Base-by-base conservation (phyloP, 1,140 invertebrate genomes). In the Elymnias hypermnestra region DNA sequence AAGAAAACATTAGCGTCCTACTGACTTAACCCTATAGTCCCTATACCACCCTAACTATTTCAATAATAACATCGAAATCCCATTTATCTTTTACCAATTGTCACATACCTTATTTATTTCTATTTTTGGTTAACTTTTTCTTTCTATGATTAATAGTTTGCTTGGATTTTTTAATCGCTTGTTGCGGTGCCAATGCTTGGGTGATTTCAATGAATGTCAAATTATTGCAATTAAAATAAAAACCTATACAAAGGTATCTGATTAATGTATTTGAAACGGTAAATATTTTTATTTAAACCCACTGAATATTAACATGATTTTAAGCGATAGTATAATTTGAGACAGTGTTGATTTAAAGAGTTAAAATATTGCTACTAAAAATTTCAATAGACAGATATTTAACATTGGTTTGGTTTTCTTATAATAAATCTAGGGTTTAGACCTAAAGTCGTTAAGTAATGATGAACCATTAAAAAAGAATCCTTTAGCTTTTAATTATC, bases 61-160 rank as follows among this genome's bases (percentile, higher is more conserved):
- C 55, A 65, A 61, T 63, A 63, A 69, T 69, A 67, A 67, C 55
- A 73, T 64, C 38, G 54, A 63, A 81, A 49, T 55, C 54, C 39
- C 69, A 76, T 79, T 73, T 65, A 74, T 81, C 69, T 64, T 66
- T 48, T 54, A 19, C 52, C 63, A 60, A 74, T 71, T 77, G 61
- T 75, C 64, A 70, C 56, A 13, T 55, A 57, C 33, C 28, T 54
- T 54, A 60, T 57, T 53, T 51, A 31, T 56, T 46, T 48, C 42
- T 19, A 40, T 50, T 49, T 36, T 51, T 40, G 28, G 47, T 44
- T 28, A 48, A 3, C 13, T 29, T 12, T 29, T 29, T 29, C 26
- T 55, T 54, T 55, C 57, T 49, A 41, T 74, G 72, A 78, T 78
- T 56, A 57, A 69, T 74, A 19, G 60, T 48, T 53, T 54, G 46